phyloP scores from a whole-genome alignment of 1,140 invertebrate species.

The Formica exsecta region DNA sequence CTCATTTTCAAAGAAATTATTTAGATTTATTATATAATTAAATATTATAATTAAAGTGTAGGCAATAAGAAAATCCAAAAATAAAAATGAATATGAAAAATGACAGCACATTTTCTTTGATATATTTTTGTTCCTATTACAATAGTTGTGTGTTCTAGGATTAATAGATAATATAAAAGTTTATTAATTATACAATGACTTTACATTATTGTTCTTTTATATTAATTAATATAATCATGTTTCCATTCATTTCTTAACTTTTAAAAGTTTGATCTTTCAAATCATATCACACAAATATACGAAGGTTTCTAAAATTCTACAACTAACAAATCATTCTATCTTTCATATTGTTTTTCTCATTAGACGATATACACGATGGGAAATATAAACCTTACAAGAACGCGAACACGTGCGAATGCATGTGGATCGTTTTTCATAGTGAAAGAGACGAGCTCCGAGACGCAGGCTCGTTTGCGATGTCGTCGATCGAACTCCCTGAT shows the following conservation, averaged over 20 bases:
- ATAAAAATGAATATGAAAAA: no score
- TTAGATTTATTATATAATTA: no score
- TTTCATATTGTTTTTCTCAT: neutral
- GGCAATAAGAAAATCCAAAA: no score
- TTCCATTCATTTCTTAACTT: neutral
- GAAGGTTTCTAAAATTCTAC: neutral
- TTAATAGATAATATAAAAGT: neutral
- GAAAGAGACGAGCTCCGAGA: constrained; percentile 38
- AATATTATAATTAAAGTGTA: no score
- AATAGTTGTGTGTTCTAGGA: no score
- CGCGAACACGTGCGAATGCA: constrained; percentile 20
- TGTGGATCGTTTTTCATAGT: constrained; percentile 47
- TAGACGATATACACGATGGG: neutral
- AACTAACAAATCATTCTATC: neutral
- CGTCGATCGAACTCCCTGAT: constrained; percentile 58
- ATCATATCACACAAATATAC: neutral
- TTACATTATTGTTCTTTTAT: neutral
- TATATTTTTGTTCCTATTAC: no score
- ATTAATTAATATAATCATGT: neutral
- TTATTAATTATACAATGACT: neutral
- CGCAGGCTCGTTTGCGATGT: constrained; percentile 49
- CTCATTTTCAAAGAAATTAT: no score
- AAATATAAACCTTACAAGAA: constrained; percentile 5
- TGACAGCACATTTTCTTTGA: no score
- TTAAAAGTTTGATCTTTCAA: neutral